Evolutionary conservation across 1,140 invertebrate genomes (phyloP), one percentile per base, ranked within the genome.

Genomic region (Drosophila nannoptera): DNA sequence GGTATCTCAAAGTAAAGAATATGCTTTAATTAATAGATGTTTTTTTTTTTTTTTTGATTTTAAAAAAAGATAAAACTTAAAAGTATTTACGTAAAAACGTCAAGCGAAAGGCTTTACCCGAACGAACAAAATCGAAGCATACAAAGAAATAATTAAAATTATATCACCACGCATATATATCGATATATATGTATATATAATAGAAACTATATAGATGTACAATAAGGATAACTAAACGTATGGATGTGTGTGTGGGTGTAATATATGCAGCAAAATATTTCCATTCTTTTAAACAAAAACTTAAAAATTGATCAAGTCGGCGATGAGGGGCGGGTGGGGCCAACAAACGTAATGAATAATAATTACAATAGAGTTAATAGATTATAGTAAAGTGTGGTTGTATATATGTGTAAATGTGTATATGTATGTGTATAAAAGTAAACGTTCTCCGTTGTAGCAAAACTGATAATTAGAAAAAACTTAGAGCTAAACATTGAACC

Each of bases 161-260:
- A 86, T 86, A 86, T 86, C 81, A 86, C 81, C 81, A 81, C 77
- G 74, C 77, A 86, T 81, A 61, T 72, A 80, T 78, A 45, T 73
- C 61, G 59, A 43, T 68, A 63, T 64, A 16, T 62, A 60, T 62
- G 40, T 48, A 53, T 71, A 78, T 59, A 64, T 62, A 22, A 22
- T 22, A 40, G 36, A 40, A 11, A 40, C 38, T 36, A 58, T 48
- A 53, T 73, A 63, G 55, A 56, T 60, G 35, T 70, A 67, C 22
- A 40, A 61, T 69, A 71, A 75, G 45, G 68, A 68, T 64, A 68
- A 22, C 22, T 75, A 59, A 52, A 40, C 62, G 48, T 59, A 56
- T 29, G 35, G 46, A 72, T 38, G 22, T 66, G 58, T 50, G 40
- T 63, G 56, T 54, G 54, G 46, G 64, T 64, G 22, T 43, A 52